These are phyloP conservation scores for Dendroctonus ponderosae DNA, from an alignment of 1,140 invertebrate species.

Conservation along the genomic window DNA sequence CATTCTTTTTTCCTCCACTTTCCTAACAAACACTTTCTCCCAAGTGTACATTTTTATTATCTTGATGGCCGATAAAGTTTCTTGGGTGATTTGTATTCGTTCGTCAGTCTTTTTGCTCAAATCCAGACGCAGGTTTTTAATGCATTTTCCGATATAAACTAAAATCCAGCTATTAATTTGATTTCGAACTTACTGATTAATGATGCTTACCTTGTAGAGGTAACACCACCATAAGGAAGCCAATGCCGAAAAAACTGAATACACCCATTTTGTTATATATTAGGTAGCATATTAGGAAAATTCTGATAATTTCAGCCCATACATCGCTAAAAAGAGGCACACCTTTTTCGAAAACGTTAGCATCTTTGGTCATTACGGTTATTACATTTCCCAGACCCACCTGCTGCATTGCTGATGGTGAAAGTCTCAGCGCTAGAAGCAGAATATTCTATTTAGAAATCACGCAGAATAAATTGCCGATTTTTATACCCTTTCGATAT, in stretches of 20 bases:
- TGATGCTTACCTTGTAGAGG: constrained; percentile 70
- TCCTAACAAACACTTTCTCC: constrained; percentile 74
- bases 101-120: constrained; percentile 61
- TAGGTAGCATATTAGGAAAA: constrained; percentile 71
- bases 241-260: constrained; percentile 74
- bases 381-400: constrained; percentile 77
- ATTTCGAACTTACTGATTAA: neutral
- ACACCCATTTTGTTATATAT: constrained; percentile 74
- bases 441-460: neutral
- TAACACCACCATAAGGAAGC: constrained; percentile 75
- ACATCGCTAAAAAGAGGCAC: constrained; percentile 71
- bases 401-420: constrained; percentile 69
- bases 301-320: constrained; percentile 79
- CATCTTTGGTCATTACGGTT: constrained; percentile 89
- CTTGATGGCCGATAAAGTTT: constrained; percentile 75
- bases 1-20: constrained; percentile 53
- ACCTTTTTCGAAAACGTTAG: constrained; percentile 68
- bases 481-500: constrained; percentile 67
- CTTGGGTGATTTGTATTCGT: constrained; percentile 79
- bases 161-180: constrained; percentile 20
- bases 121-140: constrained; percentile 34
- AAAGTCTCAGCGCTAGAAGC: constrained; percentile 59
- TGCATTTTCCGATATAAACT: constrained; percentile 38
- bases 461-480: neutral
- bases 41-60: constrained; percentile 89